Conservation (phyloP, 2,797 vertebrate species). For the Cuculus canorus region DNA sequence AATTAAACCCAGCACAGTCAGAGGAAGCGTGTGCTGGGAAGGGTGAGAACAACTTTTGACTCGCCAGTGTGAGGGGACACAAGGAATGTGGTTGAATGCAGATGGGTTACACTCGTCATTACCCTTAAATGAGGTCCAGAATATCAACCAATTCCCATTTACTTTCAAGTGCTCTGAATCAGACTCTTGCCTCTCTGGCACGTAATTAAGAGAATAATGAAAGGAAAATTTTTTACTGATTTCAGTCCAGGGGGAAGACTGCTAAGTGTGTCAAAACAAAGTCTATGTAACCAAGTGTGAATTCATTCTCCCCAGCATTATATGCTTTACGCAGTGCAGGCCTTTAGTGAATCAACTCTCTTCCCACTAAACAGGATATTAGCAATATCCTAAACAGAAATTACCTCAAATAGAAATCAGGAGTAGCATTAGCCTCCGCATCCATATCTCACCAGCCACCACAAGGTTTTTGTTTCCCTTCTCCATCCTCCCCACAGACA, state of each 20-base stretch:
- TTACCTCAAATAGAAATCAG: not conserved
- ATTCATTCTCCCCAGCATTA: not conserved
- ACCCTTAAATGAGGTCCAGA: not conserved
- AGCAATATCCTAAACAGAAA: not conserved
- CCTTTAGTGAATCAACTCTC: not conserved
- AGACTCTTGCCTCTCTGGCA: not conserved
- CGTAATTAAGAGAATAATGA: not conserved
- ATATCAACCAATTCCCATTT: not conserved
- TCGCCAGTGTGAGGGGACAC: not conserved
- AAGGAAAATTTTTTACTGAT: not conserved
- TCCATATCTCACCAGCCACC: not conserved
- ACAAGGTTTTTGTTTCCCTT: not conserved
- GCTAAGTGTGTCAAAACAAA: not conserved
- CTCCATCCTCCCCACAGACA: not conserved
- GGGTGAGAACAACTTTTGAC: not conserved
- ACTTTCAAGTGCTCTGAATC: not conserved
- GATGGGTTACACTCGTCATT: not conserved
- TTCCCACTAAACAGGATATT: not conserved
- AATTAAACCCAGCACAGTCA: not conserved
- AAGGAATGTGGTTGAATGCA: not conserved
- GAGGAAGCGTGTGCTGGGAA: not conserved
- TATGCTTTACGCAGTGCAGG: not conserved
- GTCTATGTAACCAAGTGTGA: not conserved
- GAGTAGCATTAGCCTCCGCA: not conserved
- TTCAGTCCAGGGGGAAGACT: not conserved